These are phyloP conservation scores for Blomia tropicalis DNA, from an alignment of 2,888 invertebrate genomes.

Conservation along the genomic window DNA sequence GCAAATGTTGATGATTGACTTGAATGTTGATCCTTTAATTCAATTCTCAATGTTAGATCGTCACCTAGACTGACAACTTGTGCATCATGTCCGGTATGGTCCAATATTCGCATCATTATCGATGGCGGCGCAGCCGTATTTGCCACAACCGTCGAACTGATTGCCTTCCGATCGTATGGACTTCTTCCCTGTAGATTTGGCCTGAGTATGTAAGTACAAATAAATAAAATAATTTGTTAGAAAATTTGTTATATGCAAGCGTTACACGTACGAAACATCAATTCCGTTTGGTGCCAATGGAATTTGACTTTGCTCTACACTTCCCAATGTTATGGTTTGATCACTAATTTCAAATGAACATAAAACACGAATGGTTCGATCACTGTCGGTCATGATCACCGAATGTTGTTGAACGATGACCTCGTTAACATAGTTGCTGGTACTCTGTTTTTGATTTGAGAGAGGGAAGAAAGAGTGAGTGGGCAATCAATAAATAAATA, in stretches of 20 bases:
- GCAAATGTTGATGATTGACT: constrained; percentile 35
- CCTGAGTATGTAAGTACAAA: not conserved
- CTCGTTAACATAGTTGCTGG: constrained; percentile 38
- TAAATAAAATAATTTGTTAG: not conserved
- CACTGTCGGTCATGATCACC: constrained; percentile 39
- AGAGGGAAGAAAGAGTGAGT: not conserved
- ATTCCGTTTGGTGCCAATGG: constrained; percentile 31
- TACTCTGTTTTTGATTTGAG: constrained; percentile 33
- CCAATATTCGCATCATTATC: constrained; percentile 38
- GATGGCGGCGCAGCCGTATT: constrained; percentile 40
- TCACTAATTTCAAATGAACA: constrained; percentile 39
- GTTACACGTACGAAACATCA: constrained; percentile 36
- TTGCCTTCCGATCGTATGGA: not conserved
- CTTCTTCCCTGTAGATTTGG: constrained; percentile 11
- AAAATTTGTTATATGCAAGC: not conserved
- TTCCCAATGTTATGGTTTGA: constrained; percentile 36
- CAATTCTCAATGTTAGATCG: constrained; percentile 37
- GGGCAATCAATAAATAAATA: too few relatives aligned
- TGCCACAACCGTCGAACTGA: constrained; percentile 36
- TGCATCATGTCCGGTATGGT: constrained; percentile 37
- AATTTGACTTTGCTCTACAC: constrained; percentile 30
- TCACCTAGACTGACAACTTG: constrained; percentile 39
- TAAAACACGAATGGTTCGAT: constrained; percentile 39
- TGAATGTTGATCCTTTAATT: constrained; percentile 37
- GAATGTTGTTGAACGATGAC: constrained; percentile 40